phyloP scores from a whole-genome alignment of 1,140 invertebrate species.

The Dendroctonus valens region DNA sequence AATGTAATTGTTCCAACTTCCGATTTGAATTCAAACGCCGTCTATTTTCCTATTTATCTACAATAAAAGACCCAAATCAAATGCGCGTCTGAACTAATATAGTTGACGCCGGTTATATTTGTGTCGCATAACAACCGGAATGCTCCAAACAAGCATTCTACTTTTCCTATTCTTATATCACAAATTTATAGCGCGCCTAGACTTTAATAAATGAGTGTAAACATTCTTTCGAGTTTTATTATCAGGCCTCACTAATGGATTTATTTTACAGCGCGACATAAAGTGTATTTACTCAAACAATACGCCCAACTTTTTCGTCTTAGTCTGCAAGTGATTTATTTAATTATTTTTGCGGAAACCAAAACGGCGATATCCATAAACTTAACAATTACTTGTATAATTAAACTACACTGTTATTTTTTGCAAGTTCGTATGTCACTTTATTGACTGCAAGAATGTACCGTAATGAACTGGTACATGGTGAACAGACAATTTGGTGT shows the following conservation, averaged over 20 bases:
- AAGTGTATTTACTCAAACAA: neutral
- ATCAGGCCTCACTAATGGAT: conserved; percentile 6
- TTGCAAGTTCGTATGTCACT: neutral
- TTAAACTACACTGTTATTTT: neutral
- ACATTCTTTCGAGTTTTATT: conserved; percentile 7
- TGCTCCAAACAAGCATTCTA: neutral
- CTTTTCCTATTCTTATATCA: conserved; percentile 5
- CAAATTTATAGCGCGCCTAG: neutral
- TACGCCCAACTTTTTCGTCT: neutral
- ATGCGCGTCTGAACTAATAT: too few relatives aligned
- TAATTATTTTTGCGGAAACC: neutral
- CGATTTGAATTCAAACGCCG: too few relatives aligned
- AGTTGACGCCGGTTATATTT: too few relatives aligned
- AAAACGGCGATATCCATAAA: neutral
- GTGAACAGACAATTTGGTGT: too few relatives aligned
- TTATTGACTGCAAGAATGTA: conserved; percentile 1
- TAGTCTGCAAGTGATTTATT: neutral
- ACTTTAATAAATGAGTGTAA: neutral
- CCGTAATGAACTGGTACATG: too few relatives aligned
- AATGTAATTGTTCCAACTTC: too few relatives aligned
- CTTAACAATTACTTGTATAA: conserved; percentile 11
- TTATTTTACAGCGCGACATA: conserved; percentile 1
- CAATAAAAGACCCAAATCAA: too few relatives aligned
- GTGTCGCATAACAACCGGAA: neutral
- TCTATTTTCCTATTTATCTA: too few relatives aligned